phyloP scores from a whole-genome alignment of 2,797 vertebrate genomes.

The Psittacula echo region DNA sequence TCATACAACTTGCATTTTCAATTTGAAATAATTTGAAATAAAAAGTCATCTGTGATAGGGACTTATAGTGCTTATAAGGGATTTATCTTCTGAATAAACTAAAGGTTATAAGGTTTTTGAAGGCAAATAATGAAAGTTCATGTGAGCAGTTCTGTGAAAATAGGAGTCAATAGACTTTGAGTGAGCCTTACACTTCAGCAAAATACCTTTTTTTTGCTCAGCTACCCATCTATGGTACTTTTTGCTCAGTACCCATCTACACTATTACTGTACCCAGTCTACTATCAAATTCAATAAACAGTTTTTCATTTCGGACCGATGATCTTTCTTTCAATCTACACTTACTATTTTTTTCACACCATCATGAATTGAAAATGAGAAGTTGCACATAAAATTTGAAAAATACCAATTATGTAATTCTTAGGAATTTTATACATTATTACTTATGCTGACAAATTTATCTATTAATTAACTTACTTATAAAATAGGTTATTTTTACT shows the following conservation, averaged over 20 bases:
- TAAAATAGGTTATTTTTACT: not conserved
- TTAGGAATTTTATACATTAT: not conserved
- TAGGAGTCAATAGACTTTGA: not conserved
- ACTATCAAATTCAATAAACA: not conserved
- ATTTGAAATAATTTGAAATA: not conserved
- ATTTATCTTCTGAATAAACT: not conserved
- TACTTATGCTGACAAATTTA: not conserved
- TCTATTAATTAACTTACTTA: not conserved
- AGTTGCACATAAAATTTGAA: not conserved
- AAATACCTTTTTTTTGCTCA: not conserved
- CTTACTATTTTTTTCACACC: not conserved
- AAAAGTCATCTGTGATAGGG: not conserved
- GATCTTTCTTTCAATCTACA: not conserved
- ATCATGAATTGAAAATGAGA: not conserved
- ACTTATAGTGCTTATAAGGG: not conserved
- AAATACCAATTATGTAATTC: not conserved
- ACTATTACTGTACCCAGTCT: not conserved
- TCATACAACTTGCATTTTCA: constrained; percentile 1
- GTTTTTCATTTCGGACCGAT: not conserved
- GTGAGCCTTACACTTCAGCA: not conserved
- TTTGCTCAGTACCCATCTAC: not conserved
- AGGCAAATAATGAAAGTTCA: not conserved
- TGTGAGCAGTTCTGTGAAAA: not conserved
- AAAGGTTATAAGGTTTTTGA: not conserved
- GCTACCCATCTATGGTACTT: not conserved